Evolutionary conservation across 2,113 vertebrate genomes (phyloP), one percentile per base, ranked within the genome.

Genomic region (Pungitius pungitius): DNA sequence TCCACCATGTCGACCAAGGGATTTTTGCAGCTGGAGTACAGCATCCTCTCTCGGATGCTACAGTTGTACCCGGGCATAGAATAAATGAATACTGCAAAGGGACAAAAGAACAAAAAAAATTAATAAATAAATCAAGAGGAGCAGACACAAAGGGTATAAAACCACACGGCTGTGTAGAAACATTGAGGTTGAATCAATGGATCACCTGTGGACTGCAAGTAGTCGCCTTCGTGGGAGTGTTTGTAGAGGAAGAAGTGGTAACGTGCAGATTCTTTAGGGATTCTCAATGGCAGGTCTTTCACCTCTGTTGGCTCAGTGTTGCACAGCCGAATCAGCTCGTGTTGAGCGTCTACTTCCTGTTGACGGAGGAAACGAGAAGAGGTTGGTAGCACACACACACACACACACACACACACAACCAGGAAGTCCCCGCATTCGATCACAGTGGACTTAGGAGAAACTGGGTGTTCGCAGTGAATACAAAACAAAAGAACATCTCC

Each of bases 171-270:
- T 17, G 17, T 6, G 11, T 7, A 33, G 33, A 37, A 13, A 70
- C 3, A 47, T 42, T 8, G 39, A 0, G n/a, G n/a, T 9, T 54
- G 12, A 43, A 39, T 30, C 8, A 6, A 12, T 45, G n/a, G n/a
- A n/a, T 83, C 78, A 99, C 98, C 96, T 93, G 96, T 95, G 65
- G 97, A 97, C 90, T 99, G 96, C 79, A 99, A 90, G 89, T 96
- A 96, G 91, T 98, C 96, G 76, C 97, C 97, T 93, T 99, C 96
- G 33, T 99, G 96, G 62, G 93, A 93, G 85, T 99, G 97, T 83
- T 97, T 99, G 89, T 98, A 99, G 62, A 98, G 94, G 93, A 98
- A 99, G 90, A 99, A 97, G 90, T 99, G 97, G 87, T 99, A 99
- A 8, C 97, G 96, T 0, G 97, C 94, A n/a, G 94, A 90, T 43